phyloP scores from a whole-genome alignment of 2,113 vertebrate genomes.

The Semicossyphus pulcher region DNA sequence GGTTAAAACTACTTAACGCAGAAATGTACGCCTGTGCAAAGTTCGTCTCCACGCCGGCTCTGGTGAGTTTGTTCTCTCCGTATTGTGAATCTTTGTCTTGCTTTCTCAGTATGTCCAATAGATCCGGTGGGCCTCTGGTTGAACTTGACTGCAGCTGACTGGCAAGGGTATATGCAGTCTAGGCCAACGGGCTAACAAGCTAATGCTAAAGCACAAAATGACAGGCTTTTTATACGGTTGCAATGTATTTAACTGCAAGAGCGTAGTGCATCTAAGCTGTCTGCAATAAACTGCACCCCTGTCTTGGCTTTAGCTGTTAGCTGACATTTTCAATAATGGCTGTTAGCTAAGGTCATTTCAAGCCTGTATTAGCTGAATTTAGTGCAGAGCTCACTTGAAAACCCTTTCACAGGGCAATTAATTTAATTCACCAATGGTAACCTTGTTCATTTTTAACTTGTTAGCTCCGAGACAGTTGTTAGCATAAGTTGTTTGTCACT shows the following conservation, averaged over 20 bases:
- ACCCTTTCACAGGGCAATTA: not conserved
- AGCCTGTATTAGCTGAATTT: conserved; percentile 15
- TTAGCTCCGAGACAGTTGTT: not conserved
- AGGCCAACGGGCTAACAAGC: conserved; percentile 58
- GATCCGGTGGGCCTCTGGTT: conserved; percentile 70
- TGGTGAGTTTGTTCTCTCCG: conserved; percentile 85
- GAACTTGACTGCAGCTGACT: conserved; percentile 71
- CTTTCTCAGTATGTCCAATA: not conserved
- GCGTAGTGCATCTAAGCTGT: not conserved
- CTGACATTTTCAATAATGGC: not conserved
- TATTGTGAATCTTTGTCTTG: not conserved
- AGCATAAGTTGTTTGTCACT: not conserved
- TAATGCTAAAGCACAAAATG: conserved; percentile 42
- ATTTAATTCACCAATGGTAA: not conserved
- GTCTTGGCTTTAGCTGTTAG: not conserved
- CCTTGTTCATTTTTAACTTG: not conserved
- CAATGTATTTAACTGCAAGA: rapidly evolving
- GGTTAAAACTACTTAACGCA: conserved; percentile 62
- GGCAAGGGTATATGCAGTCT: conserved; percentile 71
- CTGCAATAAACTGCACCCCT: rapidly evolving
- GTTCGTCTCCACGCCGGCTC: conserved; percentile 89
- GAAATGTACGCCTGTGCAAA: conserved; percentile 94
- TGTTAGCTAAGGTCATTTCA: conserved; percentile 72
- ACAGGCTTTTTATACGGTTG: rapidly evolving
- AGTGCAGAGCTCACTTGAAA: not conserved